Base-by-base conservation (phyloP, 2,888 invertebrate species). In the Pristionchus mayeri region DNA sequence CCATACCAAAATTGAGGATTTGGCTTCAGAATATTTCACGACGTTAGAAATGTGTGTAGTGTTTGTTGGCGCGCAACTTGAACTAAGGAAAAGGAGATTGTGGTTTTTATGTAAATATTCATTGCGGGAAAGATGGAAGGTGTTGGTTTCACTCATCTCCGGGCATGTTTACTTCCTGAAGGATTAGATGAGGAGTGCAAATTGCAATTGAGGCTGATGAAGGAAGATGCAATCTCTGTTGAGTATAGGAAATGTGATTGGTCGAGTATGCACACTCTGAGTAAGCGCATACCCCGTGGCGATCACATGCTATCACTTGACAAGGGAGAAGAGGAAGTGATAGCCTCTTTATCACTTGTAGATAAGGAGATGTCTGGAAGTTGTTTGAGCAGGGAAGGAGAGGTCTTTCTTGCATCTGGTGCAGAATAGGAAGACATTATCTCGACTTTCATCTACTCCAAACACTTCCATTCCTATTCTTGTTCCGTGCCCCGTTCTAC, bases 81-180 rank as follows among this genome's bases (percentile, higher is more conserved):
- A 71, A 71, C 71, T 50, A 27, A 44, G 50, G 18, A 63, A 63
- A 1, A 34, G 63, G 18, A 63, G 63, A 16, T 34, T 63, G 34
- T 71, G 71, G 71, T 13, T 4, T 13, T 13, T n/a, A 67, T 37
- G 37, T 60, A 3, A 71, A n/a, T 71, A 71, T 71, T 40, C 37
- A 71, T 71, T 71, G 40, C 71, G n/a, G 30, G 13, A 44, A 24
- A 71, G n/a, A 40, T 44, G 21, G 71, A 44, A 71, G 71, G 71
- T 44, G 71, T 40, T 71, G 9, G 40, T 24, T 71, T 3, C 71
- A 71, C 37, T 40, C 30, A 30, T 40, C 9, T 44, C 40, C 40
- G 67, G 21, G 67, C 67, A 71, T 71, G 71, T 71, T 71, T 71
- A 71, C 71, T 40, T 16, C 71, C 71, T 44, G 40, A 71, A 40